These are phyloP conservation scores for Orchesella flavescens DNA, from an alignment of 2,888 invertebrate species.

Conservation along the genomic window DNA sequence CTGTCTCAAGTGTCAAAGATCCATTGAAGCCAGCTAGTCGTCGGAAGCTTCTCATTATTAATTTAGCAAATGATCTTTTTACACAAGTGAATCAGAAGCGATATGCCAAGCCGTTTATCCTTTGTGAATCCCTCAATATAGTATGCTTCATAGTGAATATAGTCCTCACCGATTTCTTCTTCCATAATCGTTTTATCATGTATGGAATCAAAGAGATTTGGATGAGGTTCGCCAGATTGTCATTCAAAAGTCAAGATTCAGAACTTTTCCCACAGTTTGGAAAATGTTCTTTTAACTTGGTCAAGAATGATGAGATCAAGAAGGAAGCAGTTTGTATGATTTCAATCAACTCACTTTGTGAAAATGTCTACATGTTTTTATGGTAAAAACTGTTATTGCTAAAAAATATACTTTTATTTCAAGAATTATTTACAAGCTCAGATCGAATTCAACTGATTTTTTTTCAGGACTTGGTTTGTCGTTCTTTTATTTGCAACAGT, in stretches of 20 bases:
- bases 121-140: constrained; percentile 85
- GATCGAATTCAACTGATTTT: not conserved
- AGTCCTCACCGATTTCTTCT: constrained; percentile 61
- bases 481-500: constrained; percentile 24
- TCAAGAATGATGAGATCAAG: constrained; percentile 77
- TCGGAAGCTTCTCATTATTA: constrained; percentile 43
- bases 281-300: constrained; percentile 77
- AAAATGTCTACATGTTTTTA: constrained; percentile 78
- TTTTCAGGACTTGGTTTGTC: constrained; percentile 59
- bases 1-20: constrained; percentile 76
- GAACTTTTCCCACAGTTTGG: constrained; percentile 66
- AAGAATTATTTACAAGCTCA: not conserved
- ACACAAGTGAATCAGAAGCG: constrained; percentile 34
- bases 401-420: not conserved
- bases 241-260: constrained; percentile 3
- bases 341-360: constrained; percentile 85
- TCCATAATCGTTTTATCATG: constrained; percentile 71
- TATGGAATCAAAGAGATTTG: constrained; percentile 68
- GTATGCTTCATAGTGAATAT: constrained; percentile 78
- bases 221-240: constrained; percentile 15
- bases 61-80: constrained; percentile 50
- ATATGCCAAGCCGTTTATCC: constrained; percentile 77
- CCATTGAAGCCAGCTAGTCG: constrained; percentile 16
- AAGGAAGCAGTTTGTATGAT: constrained; percentile 80
- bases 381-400: constrained; percentile 42